Base-by-base conservation (phyloP, 2,113 vertebrate genomes). In the Strix aluco region DNA sequence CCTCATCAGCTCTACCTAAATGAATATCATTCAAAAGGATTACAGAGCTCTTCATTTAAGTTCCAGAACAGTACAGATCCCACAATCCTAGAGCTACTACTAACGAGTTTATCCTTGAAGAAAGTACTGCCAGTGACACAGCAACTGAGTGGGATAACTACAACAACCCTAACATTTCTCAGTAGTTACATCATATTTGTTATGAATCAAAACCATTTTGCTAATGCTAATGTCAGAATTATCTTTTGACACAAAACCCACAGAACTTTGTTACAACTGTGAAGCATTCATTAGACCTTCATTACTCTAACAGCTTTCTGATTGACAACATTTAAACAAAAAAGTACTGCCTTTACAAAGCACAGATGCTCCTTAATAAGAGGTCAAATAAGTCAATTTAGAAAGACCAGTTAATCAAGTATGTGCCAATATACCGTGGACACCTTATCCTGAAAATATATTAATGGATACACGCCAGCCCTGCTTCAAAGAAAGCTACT, bases 181-280 rank as follows among this genome's bases (percentile, higher is more conserved):
- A 57, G 46, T 36, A 77, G 34, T 65, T 77, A 65, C 29, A 94
- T 52, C 59, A 72, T 38, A 15, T 57, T 86, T 91, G n/a, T 62
- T 81, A 94, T 15, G n/a, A 93, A 95, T 55, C 79, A 94, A 97
- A 95, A 47, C 11, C 40, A 65, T 84, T 59, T 80, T 57, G 88
- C 51, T 80, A 84, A 63, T 32, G 51, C 49, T 81, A 83, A 72
- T 32, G 9, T 55, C 69, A 94, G 78, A 92, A 78, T 75, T 83
- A 72, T 46, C 34, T 51, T 95, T 80, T 38, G 71, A 86, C 63
- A 95, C 62, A 44, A 85, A 82, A 62, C 17, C 16, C 30, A 91
- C 49, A 67, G 57, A 89, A 96, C 32, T 74, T 71, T 67, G 59
- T 90, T 88, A 55, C 34, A 96, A 69, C 80, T 65, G 5, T 27